Base-by-base conservation (phyloP, 2,113 vertebrate genomes). In the Thamnaconus septentrionalis region DNA sequence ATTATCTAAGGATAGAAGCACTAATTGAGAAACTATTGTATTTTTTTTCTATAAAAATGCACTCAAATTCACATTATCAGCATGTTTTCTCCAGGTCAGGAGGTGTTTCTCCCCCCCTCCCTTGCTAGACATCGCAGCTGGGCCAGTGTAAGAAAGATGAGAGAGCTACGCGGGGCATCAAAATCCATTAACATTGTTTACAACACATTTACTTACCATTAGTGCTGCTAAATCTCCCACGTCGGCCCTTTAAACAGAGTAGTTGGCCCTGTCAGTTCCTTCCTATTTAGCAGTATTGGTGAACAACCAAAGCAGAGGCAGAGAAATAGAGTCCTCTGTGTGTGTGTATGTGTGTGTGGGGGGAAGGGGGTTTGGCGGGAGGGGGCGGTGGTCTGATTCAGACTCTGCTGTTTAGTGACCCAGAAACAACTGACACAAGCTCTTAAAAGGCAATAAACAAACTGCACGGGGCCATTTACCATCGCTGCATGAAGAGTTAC, bases 401-500 rank as follows among this genome's bases (percentile, higher is more conserved):
- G 67, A 54, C 66, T 63, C 60, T 8, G 7, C 62, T 56, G 82
- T 73, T 88, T 78, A 77, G 60, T 88, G 85, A 90, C 82, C 85
- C 79, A 76, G 61, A 88, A 90, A 88, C 62, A 40, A 85, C 82
- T 78, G 82, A 89, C 77, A 82, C 62, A 59, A 83, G 85, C 88
- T 85, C 80, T 88, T 86, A 90, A 81, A 82, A 62, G 71, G 5
- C 71, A 75, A 89, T 88, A 83, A 82, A 73, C 79, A 74, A 79
- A 81, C 80, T 64, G 60, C 60, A 83, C 58, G 71, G 53, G 7
- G 69, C 63, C 86, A 76, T 83, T 83, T 64, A 46, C 77, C 71
- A 72, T 85, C 64, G 53, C 8, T 59, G 70, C 57, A 64, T 9
- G 62, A 72, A 44, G 51, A 74, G 66, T 70, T 71, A 69, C 67